Conservation (phyloP, 2,888 invertebrate species). For the Calameuta filiformis region DNA sequence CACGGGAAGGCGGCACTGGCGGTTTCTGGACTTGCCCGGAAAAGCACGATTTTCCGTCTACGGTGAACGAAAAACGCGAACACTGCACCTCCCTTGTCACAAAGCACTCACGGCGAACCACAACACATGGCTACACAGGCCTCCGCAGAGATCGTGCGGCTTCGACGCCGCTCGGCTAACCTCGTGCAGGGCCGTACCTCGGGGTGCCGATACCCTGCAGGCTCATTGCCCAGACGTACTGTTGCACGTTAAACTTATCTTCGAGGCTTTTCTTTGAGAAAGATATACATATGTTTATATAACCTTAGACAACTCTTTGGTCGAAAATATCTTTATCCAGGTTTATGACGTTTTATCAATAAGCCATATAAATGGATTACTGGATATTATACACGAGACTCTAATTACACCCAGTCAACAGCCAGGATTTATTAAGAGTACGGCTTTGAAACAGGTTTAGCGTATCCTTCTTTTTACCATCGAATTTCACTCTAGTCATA, state of each 20-base stretch:
- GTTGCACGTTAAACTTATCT: background rate
- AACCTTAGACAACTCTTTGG: background rate
- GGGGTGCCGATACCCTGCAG: background rate
- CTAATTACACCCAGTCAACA: too few species aligned
- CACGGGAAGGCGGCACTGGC: background rate
- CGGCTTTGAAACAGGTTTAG: background rate
- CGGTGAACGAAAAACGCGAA: constrained; percentile 40
- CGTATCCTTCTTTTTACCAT: background rate
- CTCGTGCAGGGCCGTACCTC: constrained; percentile 38
- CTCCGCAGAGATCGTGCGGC: constrained; percentile 35
- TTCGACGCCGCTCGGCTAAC: constrained; percentile 40
- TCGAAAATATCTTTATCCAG: background rate
- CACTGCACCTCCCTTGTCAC: constrained; percentile 57
- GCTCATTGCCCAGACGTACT: background rate
- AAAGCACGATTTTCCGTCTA: background rate
- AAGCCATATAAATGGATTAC: too few species aligned
- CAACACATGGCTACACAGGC: constrained; percentile 55
- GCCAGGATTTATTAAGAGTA: background rate
- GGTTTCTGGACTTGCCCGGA: background rate
- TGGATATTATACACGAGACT: too few species aligned
- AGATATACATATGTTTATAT: background rate
- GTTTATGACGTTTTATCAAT: background rate
- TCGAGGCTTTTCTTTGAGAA: background rate
- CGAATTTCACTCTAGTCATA: background rate
- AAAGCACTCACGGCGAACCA: constrained; percentile 58